These are phyloP conservation scores for Rousettus leschenaultii DNA, from an alignment of 2,113 vertebrate species.

Conservation along the genomic window DNA sequence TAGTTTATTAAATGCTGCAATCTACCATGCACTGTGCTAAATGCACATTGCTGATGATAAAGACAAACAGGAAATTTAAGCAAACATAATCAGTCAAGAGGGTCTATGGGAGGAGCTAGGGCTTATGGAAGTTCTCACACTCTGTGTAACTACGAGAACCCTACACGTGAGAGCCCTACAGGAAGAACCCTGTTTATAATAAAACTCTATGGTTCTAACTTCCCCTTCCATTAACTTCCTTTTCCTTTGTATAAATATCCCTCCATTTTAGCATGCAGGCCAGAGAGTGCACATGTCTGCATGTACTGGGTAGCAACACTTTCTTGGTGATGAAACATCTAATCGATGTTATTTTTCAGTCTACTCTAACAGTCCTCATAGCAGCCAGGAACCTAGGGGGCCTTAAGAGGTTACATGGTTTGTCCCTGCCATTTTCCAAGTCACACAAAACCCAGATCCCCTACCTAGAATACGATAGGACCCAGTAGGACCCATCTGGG, in stretches of 20 bases:
- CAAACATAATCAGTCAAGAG: background rate
- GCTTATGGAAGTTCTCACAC: too few species aligned
- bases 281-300: background rate
- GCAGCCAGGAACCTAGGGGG: background rate
- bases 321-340: background rate
- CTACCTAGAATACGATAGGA: background rate
- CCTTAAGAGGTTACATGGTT: background rate
- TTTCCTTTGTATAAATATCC: background rate
- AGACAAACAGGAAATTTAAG: background rate
- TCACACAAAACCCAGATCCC: background rate
- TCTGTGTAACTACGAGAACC: too few species aligned
- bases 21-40: background rate
- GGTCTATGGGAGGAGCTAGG: background rate
- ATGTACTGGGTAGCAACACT: too few species aligned
- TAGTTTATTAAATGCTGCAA: background rate
- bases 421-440: background rate
- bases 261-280: background rate
- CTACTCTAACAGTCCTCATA: background rate
- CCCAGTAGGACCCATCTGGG: background rate
- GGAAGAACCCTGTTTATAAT: too few species aligned
- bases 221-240: too few species aligned
- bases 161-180: background rate
- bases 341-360: background rate
- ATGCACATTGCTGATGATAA: background rate
- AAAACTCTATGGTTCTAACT: too few species aligned